Base-by-base conservation (phyloP, 2,797 vertebrate genomes). In the Aselliscus stoliczkanus region DNA sequence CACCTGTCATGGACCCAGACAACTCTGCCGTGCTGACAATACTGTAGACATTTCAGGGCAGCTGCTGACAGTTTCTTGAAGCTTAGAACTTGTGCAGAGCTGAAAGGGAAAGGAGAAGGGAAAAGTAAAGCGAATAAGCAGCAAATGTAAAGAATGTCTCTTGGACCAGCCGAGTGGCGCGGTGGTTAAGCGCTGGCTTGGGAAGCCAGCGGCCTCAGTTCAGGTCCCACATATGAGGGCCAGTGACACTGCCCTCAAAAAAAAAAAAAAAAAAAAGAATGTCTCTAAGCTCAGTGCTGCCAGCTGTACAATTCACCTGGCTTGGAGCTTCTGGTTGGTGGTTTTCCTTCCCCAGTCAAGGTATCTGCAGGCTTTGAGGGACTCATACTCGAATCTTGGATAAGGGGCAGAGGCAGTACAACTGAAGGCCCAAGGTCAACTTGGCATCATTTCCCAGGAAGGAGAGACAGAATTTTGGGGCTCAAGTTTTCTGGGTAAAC, bases 251-350 rank as follows among this genome's bases (percentile, higher is more conserved):
- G n/a, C n/a, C n/a, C n/a, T n/a, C n/a, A n/a, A n/a, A n/a, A n/a
- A n/a, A n/a, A n/a, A n/a, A n/a, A n/a, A n/a, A n/a, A n/a, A n/a
- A n/a, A n/a, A n/a, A 31, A 42, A 64, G 73, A 15, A 11, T 10
- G 31, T 18, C n/a, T 62, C 67, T 14, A 75, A 39, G 54, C 44
- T 67, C 31, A 21, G 21, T 8, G 21, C 47, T 54, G 72, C 20
- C 0, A 2, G 2, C 14, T 5, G 58, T 13, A 44, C 18, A 1
- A 2, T 14, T 50, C 47, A 1, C 52, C 23, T 0, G 44, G 75
- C 34, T 27, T 7, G 52, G 39, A 1, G 11, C 42, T 58, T 58
- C 79, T 4, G 11, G 15, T 27, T 18, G 13, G n/a, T 9, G 13
- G 39, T 23, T 42, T 31, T 31, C 56, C n/a, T n/a, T 69, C 73